Evolutionary conservation across 2,113 vertebrate species (phyloP), one percentile per base, ranked within the genome.

Genomic region (Heterotilapia buettikoferi): DNA sequence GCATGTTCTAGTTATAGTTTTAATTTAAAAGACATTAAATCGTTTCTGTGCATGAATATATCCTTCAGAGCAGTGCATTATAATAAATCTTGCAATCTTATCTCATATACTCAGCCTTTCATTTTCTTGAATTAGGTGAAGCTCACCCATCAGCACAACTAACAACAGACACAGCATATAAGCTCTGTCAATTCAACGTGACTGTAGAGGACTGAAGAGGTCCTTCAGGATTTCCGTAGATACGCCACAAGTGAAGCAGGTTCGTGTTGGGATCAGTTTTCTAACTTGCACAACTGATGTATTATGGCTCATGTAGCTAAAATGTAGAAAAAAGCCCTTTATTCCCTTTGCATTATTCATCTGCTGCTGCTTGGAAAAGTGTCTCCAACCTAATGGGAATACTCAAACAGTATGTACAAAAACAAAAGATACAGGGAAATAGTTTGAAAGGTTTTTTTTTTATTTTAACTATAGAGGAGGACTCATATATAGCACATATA

Each of bases 271-370:
- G 63, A 38, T 83, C 66, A 29, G 71, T 92, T 87, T 68, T 80
- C 87, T 82, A 80, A 13, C 59, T 79, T 87, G 9, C 5, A 31
- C 53, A 66, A 84, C 21, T 63, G 53, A 83, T 43, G 88, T 92
- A 92, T 95, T 92, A 93, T 87, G 86, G 71, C 90, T 88, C 71
- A 59, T 86, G 86, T 73, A 31, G 83, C 80, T 80, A 84, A 87
- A 6, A 43, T 85, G 88, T 80, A 90, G 89, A 78, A 50, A 85
- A 92, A 92, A 84, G 76, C 52, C 86, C 31, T 90, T 94, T 94
- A 93, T 94, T 93, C 88, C 73, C 13, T 80, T 43, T 95, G 88
- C 89, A 96, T 95, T 94, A 95, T 95, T 95, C 68, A 96, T 90
- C 53, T 45, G 21, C 83, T 82, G 92, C 88, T 87, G 87, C 92